Conservation (phyloP, 2,888 invertebrate species). For the Itoplectis maculator region DNA sequence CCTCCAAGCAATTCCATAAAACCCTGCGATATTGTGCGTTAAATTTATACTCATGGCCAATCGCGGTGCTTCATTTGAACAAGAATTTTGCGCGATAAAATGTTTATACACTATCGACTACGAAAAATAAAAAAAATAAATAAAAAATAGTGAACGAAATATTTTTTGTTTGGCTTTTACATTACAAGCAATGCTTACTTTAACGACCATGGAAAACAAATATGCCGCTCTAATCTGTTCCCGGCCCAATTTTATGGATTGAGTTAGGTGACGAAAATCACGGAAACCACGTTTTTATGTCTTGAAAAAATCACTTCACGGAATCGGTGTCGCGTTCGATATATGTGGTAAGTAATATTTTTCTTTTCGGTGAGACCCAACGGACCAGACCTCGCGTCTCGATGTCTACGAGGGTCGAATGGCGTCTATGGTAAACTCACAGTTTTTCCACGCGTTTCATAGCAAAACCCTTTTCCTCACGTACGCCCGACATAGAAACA, state of each 20-base stretch:
- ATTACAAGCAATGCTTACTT: no score
- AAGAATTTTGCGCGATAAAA: not conserved
- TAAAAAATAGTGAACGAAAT: no score
- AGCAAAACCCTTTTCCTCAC: conserved; percentile 55
- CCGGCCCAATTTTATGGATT: no score
- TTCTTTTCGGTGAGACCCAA: not conserved
- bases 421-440: conserved; percentile 10
- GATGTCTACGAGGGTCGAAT: not conserved
- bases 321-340: not conserved
- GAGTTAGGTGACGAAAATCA: no score
- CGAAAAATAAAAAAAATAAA: no score
- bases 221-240: no score
- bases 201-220: no score
- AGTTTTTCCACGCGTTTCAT: conserved; percentile 7
- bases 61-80: not conserved
- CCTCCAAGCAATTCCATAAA: not conserved
- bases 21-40: not conserved
- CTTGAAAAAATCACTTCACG: no score
- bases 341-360: not conserved
- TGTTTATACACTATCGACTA: not conserved
- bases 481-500: conserved; percentile 30
- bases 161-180: no score
- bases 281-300: no score
- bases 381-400: not conserved
- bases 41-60: not conserved